Conservation (phyloP, 2,113 vertebrate genomes). For the Alouatta palliata region DNA sequence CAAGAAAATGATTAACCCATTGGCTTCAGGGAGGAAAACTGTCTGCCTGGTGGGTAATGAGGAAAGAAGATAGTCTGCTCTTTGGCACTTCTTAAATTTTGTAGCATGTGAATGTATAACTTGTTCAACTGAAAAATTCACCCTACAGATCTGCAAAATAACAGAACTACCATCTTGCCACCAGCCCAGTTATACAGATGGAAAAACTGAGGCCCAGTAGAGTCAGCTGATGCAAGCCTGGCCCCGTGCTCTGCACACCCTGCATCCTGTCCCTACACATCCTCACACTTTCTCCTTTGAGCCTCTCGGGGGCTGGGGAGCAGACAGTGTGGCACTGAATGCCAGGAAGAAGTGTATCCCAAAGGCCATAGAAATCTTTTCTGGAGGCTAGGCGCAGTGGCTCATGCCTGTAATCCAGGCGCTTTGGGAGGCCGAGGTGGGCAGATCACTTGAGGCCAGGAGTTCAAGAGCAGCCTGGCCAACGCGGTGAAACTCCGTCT, state of each 20-base stretch:
- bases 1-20: background rate
- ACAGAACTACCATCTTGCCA: background rate
- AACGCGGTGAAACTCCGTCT: no score
- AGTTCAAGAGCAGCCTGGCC: no score
- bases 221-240: background rate
- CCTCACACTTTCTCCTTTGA: background rate
- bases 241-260: rapidly evolving
- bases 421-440: no score
- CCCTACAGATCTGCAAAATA: background rate
- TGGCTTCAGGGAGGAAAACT: background rate
- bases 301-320: background rate
- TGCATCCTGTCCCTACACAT: no score
- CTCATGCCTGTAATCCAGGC: no score
- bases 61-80: background rate
- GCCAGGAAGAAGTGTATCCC: background rate
- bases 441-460: no score
- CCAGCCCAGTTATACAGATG: background rate
- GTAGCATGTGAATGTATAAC: background rate
- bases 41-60: background rate
- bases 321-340: background rate
- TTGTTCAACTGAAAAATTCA: background rate
- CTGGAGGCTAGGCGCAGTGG: background rate
- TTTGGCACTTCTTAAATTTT: background rate
- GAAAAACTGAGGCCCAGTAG: background rate
- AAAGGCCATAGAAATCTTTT: background rate